These are phyloP conservation scores for Sebastes dallii DNA, from an alignment of 2,797 vertebrate genomes.

Conservation along the genomic window DNA sequence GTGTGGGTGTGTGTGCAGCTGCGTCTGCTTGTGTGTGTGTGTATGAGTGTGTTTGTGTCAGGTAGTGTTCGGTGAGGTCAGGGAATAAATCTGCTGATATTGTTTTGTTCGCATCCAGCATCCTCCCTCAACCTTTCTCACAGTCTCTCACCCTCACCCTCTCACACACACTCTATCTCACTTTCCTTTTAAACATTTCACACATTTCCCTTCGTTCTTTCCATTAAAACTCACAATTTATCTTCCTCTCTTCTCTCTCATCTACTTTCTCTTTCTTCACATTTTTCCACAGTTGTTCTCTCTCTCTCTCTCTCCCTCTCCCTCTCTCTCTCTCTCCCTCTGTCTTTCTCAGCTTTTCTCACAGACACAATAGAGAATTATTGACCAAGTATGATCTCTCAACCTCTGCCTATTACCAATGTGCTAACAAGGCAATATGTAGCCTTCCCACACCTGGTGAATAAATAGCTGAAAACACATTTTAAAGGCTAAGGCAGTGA, in stretches of 20 bases:
- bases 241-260: background rate
- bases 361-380: conserved; percentile 72
- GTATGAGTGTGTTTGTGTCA: conserved; percentile 20
- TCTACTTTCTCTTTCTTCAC: background rate
- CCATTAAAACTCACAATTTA: background rate
- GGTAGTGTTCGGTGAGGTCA: conserved; percentile 30
- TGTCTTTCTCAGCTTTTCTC: conserved; percentile 55
- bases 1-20: background rate
- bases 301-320: background rate
- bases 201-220: background rate
- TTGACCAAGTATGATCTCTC: conserved; percentile 82
- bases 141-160: conserved; percentile 45
- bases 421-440: conserved; percentile 84
- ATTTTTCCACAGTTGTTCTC: conserved; percentile 5
- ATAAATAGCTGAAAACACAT: conserved; percentile 44
- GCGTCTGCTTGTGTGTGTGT: background rate
- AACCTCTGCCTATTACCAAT: conserved; percentile 81
- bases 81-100: conserved; percentile 67
- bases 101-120: conserved; percentile 62
- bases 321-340: background rate
- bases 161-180: background rate
- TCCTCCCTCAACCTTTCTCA: conserved; percentile 76
- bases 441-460: conserved; percentile 74
- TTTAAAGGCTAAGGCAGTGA: conserved; percentile 33
- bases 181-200: background rate